These are phyloP conservation scores for Brachypodius melanocephalos DNA, from an alignment of 2,113 vertebrate genomes.

Conservation along the genomic window DNA sequence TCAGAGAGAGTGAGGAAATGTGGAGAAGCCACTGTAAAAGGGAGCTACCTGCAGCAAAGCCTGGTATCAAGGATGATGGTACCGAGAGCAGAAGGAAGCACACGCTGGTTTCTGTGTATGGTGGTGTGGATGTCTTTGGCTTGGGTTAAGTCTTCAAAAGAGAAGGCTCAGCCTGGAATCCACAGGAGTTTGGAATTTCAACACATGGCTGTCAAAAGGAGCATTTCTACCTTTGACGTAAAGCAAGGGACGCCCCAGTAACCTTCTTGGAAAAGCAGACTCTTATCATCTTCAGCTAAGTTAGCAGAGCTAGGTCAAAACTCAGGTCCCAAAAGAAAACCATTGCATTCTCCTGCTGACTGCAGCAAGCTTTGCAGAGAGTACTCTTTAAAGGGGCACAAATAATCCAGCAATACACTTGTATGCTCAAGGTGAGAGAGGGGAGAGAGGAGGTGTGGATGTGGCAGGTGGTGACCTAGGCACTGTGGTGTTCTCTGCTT, in stretches of 20 bases:
- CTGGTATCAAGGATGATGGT: background rate
- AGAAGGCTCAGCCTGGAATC: background rate
- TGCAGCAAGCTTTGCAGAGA: background rate
- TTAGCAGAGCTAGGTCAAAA: background rate
- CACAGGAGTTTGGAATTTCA: background rate
- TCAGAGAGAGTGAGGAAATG: background rate
- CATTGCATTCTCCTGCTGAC: background rate
- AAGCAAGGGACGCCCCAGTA: background rate
- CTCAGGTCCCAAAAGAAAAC: background rate
- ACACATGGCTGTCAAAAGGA: background rate
- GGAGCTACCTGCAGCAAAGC: background rate
- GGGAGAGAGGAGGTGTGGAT: background rate
- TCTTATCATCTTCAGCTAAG: background rate
- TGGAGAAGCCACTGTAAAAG: background rate
- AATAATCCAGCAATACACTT: background rate
- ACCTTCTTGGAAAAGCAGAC: background rate
- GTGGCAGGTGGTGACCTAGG: background rate
- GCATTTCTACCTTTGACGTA: background rate
- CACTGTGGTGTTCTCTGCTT: background rate
- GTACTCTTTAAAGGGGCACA: background rate
- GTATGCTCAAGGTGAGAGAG: fast-evolving
- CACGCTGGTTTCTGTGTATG: background rate
- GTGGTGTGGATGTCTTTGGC: background rate
- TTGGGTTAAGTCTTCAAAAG: background rate
- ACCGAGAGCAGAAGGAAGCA: background rate